Conservation (phyloP, 2,888 invertebrate genomes). For the Melieria crassipennis region DNA sequence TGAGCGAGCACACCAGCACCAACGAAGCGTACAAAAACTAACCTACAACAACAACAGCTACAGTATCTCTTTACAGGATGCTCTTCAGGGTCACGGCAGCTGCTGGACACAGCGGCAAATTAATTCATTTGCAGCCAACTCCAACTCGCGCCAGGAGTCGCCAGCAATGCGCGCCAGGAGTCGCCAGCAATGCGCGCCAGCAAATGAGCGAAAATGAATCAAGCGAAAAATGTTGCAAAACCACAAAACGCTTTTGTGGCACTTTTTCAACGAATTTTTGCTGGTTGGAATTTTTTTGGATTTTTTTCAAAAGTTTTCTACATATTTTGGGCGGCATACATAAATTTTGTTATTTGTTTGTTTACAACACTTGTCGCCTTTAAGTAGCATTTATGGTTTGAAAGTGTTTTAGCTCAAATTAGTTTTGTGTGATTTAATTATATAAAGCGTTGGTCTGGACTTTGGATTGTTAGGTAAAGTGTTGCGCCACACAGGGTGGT, state of each 20-base stretch:
- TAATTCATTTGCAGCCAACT: slow-evolving; percentile 1
- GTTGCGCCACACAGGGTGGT: too few species aligned
- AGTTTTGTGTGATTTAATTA: too few species aligned
- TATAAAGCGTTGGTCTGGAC: too few species aligned
- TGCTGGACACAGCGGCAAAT: not conserved
- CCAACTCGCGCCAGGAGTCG: slow-evolving; percentile 3
- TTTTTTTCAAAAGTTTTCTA: not conserved
- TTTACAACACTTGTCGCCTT: not conserved
- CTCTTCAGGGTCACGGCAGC: too few species aligned
- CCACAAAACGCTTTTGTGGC: slow-evolving; percentile 17
- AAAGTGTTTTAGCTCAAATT: too few species aligned
- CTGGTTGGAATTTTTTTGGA: not conserved
- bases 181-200: not conserved
- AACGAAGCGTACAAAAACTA: too few species aligned
- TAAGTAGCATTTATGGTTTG: not conserved
- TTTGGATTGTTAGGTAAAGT: too few species aligned
- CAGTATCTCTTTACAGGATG: too few species aligned
- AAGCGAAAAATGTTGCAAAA: slow-evolving; percentile 13
- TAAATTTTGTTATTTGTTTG: not conserved
- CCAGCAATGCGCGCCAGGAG: not conserved
- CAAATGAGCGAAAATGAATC: slow-evolving; percentile 23
- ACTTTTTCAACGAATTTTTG: not conserved
- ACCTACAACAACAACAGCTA: too few species aligned
- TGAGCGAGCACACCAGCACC: too few species aligned
- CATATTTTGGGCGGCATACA: not conserved